phyloP scores from a whole-genome alignment of 2,888 invertebrate genomes.

The Phasia obesa region DNA sequence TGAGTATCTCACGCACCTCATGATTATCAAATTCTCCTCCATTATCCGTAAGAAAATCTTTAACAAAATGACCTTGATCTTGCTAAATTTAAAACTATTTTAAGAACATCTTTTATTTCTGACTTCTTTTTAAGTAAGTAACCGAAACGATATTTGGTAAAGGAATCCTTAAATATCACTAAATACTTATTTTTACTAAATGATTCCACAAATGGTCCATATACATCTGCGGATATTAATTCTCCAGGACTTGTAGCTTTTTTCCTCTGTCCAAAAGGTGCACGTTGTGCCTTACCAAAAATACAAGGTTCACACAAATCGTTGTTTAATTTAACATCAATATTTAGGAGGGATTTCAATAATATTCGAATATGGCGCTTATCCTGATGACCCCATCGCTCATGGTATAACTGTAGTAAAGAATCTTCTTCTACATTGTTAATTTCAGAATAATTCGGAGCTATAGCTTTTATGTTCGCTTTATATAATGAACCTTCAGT shows the following conservation, averaged over 20 bases:
- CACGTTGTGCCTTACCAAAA: slow-evolving; percentile 27
- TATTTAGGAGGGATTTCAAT: not conserved
- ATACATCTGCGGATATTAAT: too few relatives aligned
- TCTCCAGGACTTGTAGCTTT: slow-evolving; percentile 42
- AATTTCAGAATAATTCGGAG: not conserved
- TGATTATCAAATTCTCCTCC: slow-evolving; percentile 59
- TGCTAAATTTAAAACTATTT: too few relatives aligned
- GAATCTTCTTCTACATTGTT: not conserved
- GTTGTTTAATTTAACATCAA: not conserved
- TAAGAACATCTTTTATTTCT: not conserved
- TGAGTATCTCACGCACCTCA: slow-evolving; percentile 18
- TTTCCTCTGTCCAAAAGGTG: slow-evolving; percentile 33
- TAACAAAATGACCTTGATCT: not conserved
- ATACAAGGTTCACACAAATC: not conserved
- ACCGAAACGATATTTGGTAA: slow-evolving; percentile 35
- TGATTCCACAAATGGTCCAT: too few relatives aligned
- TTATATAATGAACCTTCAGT: not conserved
- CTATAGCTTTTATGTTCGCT: not conserved
- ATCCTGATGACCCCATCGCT: not conserved
- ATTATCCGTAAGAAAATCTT: slow-evolving; percentile 4
- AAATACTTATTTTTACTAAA: too few relatives aligned
- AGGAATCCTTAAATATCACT: slow-evolving; percentile 35
- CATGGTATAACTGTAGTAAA: not conserved
- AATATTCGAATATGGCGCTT: not conserved
- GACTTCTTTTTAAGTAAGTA: not conserved